Evolutionary conservation across 2,888 invertebrate genomes (phyloP).

Genomic region (Agonum fuliginosum): DNA sequence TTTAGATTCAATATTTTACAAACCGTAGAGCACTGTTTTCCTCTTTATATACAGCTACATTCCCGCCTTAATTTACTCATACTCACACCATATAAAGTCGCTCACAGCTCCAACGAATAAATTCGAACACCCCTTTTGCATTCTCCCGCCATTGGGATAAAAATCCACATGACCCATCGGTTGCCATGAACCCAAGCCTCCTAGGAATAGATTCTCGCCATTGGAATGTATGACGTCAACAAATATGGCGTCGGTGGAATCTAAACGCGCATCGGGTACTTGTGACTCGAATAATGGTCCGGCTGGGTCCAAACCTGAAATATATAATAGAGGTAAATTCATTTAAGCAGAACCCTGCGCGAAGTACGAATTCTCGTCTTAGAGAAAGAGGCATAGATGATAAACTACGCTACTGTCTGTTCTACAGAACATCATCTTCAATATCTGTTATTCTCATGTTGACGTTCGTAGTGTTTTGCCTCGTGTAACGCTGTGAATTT

Average conservation of each 20-base stretch:
- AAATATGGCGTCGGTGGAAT: conserved; percentile 89
- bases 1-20: no score
- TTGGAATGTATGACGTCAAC: conserved; percentile 96
- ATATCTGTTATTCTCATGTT: no score
- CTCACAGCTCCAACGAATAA: conserved; percentile 93
- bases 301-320: conserved; percentile 88
- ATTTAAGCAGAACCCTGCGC: no score
- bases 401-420: no score
- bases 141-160: conserved; percentile 93
- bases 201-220: conserved; percentile 92
- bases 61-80: no score
- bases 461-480: no score
- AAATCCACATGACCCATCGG: conserved; percentile 95
- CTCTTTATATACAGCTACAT: no score
- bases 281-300: conserved; percentile 94
- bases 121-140: conserved; percentile 94
- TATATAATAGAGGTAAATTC: neutral
- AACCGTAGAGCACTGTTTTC: no score
- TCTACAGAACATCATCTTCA: no score
- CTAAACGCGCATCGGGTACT: conserved; percentile 88
- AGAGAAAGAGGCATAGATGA: no score
- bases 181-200: conserved; percentile 89
- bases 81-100: conserved; percentile 90
- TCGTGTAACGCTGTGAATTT: no score
- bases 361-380: no score